Evolutionary conservation across 2,888 invertebrate species (phyloP).

Genomic region (Brachylomia viminalis): DNA sequence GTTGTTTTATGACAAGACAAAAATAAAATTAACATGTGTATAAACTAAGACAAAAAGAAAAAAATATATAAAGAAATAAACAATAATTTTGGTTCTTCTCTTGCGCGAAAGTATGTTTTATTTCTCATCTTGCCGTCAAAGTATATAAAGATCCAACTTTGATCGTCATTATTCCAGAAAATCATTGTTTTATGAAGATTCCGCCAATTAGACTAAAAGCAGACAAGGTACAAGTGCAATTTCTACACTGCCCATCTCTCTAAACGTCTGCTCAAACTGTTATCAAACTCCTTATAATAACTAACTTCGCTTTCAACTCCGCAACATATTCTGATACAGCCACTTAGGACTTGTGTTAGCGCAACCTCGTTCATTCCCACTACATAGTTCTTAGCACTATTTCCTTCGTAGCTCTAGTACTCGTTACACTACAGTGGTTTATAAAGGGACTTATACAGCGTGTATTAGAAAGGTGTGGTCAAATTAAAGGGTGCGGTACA

Average conservation of each 20-base stretch:
- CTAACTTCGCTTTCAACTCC: slow-evolving; percentile 41
- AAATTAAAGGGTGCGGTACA: too few species aligned
- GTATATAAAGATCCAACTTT: not conserved
- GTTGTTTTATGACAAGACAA: too few species aligned
- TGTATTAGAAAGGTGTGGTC: not conserved
- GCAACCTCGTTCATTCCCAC: slow-evolving; percentile 19
- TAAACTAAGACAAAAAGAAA: too few species aligned
- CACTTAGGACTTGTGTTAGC: slow-evolving; percentile 49
- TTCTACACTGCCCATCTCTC: not conserved
- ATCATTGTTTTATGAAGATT: not conserved
- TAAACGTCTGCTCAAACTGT: slow-evolving; percentile 3
- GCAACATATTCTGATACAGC: slow-evolving; percentile 49
- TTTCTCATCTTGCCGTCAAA: not conserved
- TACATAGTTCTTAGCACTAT: slow-evolving; percentile 38
- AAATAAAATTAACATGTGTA: too few species aligned
- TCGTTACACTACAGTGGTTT: slow-evolving; percentile 11
- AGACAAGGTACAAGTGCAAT: slow-evolving; percentile 7
- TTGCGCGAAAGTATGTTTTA: too few species aligned
- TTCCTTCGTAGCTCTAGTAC: slow-evolving; percentile 30
- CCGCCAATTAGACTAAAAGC: not conserved
- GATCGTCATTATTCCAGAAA: not conserved
- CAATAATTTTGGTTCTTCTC: too few species aligned
- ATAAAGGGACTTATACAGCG: slow-evolving; percentile 6
- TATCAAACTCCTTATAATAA: slow-evolving; percentile 45
- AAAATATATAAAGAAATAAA: too few species aligned